Evolutionary conservation across 2,113 vertebrate genomes (phyloP), one percentile per base, ranked within the genome.

Genomic region (Callipepla squamata): DNA sequence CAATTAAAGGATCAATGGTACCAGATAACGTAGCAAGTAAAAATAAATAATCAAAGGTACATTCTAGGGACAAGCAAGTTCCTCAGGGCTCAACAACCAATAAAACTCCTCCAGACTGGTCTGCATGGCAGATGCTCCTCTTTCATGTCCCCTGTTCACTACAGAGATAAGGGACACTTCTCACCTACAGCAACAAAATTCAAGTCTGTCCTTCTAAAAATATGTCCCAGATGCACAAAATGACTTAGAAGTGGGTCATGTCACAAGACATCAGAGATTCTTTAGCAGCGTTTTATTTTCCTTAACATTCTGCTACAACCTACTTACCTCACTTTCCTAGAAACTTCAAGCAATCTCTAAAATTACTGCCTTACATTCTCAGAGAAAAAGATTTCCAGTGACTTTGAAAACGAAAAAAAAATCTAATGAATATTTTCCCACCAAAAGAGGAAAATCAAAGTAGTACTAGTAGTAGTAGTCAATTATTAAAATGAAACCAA

Each of bases 1-100:
- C 51, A 69, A 86, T 77, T 90, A 85, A 90, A 91, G 79, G 63
- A 93, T 73, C 74, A 70, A 50, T 14, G 34, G 55, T 40, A 87
- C 10, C 42, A 21, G 61, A 40, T 28, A 63, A 15, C 40, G 14
- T 26, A 40, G 15, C 32, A 65, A 7, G 22, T 67, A 26, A 50
- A 59, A 91, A 40, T 40, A 63, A 74, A 72, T 70, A 91, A 51
- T 38, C 23, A 80, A 3, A 9, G 15, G 32, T 23, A 79, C 42
- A 87, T 55, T 77, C 47, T 87, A 59, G 50, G 28, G 38, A 73
- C 75, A 51, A 9, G 10, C 25, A 82, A 38, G 53, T 59, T 32
- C 18, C 62, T 48, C 36, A 38, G 76, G 79, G 47, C 68, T 80
- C 73, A 93, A 74, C 13, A 38, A 84, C 25, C 72, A 90, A 73